Conservation (phyloP, 2,797 vertebrate species). For the Sparus aurata region DNA sequence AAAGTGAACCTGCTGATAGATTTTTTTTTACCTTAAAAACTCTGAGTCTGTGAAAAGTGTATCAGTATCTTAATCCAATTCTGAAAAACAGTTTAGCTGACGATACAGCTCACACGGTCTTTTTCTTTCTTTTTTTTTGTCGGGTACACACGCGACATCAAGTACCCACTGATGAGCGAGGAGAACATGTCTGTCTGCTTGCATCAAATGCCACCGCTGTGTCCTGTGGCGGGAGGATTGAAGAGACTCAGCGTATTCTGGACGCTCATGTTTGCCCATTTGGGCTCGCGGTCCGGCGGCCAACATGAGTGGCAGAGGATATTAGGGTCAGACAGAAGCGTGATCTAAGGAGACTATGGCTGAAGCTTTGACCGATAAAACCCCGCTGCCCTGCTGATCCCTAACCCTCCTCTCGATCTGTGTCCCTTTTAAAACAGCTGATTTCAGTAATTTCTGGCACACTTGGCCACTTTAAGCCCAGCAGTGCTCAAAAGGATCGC, state of each 20-base stretch:
- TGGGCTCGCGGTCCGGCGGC: slow-evolving; percentile 71
- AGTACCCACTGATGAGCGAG: slow-evolving; percentile 32
- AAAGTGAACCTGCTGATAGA: slow-evolving; percentile 23
- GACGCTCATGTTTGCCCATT: slow-evolving; percentile 69
- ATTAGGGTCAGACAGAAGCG: slow-evolving; percentile 79
- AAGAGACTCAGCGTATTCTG: slow-evolving; percentile 75
- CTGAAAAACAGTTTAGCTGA: slow-evolving; percentile 14
- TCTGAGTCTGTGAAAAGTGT: background rate
- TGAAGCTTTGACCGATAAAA: slow-evolving; percentile 76
- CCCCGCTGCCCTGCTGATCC: slow-evolving; percentile 69
- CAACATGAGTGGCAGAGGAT: slow-evolving; percentile 74
- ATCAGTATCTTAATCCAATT: slow-evolving; percentile 15
- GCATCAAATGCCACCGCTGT: slow-evolving; percentile 75
- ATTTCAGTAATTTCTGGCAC: slow-evolving; percentile 67
- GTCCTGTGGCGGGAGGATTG: slow-evolving; percentile 81
- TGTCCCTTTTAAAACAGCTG: slow-evolving; percentile 71
- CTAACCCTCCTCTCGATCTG: slow-evolving; percentile 38
- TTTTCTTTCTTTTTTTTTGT: background rate
- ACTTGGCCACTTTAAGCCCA: slow-evolving; percentile 63
- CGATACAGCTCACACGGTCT: background rate
- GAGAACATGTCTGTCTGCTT: slow-evolving; percentile 58
- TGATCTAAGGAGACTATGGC: slow-evolving; percentile 76
- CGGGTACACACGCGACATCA: slow-evolving; percentile 13
- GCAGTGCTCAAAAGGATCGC: slow-evolving; percentile 57
- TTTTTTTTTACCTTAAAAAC: slow-evolving; percentile 1